These are phyloP conservation scores for Syngnathus floridae DNA, from an alignment of 2,113 vertebrate genomes.

Conservation along the genomic window DNA sequence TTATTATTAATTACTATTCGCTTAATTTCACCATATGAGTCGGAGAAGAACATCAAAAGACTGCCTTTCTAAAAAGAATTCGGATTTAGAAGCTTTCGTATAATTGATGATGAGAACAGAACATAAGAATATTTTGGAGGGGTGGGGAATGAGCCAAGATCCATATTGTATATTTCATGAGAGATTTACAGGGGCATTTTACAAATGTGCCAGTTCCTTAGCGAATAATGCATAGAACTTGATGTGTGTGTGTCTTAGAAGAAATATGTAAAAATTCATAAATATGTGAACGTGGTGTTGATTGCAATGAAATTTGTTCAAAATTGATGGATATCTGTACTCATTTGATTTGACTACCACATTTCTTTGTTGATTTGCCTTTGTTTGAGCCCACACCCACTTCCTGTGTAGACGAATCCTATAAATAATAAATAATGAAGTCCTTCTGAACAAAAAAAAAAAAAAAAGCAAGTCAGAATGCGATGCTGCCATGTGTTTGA, in stretches of 20 bases:
- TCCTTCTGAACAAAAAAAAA: neutral
- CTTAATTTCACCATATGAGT: too few species aligned
- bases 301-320: neutral
- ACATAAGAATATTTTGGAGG: neutral
- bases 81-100: neutral
- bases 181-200: neutral
- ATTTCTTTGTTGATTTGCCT: neutral
- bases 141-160: neutral
- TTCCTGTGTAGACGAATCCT: neutral
- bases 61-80: too few species aligned
- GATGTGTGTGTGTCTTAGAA: neutral
- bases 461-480: neutral
- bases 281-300: too few species aligned
- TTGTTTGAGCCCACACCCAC: neutral
- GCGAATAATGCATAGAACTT: neutral
- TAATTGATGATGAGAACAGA: neutral
- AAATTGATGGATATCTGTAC: neutral
- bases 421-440: neutral
- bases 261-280: neutral
- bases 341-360: neutral
- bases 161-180: neutral
- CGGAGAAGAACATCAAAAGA: too few species aligned
- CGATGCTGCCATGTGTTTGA: constrained; percentile 5
- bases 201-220: neutral
- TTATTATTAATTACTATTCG: too few species aligned